These are phyloP conservation scores for Diorhabda elongata DNA, from an alignment of 1,140 invertebrate species.

Conservation along the genomic window DNA sequence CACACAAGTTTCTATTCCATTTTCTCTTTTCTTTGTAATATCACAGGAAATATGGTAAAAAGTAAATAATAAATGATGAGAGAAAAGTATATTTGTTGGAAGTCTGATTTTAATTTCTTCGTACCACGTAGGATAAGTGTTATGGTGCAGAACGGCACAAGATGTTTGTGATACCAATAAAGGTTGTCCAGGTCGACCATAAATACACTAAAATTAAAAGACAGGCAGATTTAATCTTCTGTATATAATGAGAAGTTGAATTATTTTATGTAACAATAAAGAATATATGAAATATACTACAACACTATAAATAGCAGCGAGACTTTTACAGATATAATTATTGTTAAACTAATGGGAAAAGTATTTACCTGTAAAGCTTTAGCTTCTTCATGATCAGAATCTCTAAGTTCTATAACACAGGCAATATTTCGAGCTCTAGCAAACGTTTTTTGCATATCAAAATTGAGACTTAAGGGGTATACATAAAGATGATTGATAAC, in stretches of 20 bases:
- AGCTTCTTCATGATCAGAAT: slow-evolving; percentile 69
- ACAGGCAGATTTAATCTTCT: too few species aligned
- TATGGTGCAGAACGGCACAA: slow-evolving; percentile 77
- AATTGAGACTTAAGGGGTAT: slow-evolving; percentile 80
- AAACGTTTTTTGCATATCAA: slow-evolving; percentile 88
- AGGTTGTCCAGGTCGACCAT: slow-evolving; percentile 63
- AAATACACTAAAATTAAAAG: slow-evolving; percentile 62
- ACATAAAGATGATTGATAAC: slow-evolving; percentile 88
- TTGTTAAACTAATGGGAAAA: too few species aligned
- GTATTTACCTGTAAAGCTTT: slow-evolving; percentile 62
- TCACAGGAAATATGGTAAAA: slow-evolving; percentile 88
- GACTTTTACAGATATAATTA: too few species aligned
- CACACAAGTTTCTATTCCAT: slow-evolving; percentile 76
- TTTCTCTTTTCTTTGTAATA: slow-evolving; percentile 75
- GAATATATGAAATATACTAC: too few species aligned
- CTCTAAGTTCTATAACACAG: slow-evolving; percentile 78
- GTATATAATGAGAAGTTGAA: too few species aligned
- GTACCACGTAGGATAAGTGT: slow-evolving; percentile 75
- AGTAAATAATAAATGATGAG: slow-evolving; percentile 83
- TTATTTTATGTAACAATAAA: too few species aligned
- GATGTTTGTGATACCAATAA: slow-evolving; percentile 60
- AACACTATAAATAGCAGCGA: too few species aligned
- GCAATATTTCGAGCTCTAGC: slow-evolving; percentile 86
- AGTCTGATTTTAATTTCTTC: slow-evolving; percentile 85
- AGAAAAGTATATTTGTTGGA: slow-evolving; percentile 69